These are phyloP conservation scores for Tetrao urogallus DNA, from an alignment of 2,113 vertebrate species.

Conservation along the genomic window DNA sequence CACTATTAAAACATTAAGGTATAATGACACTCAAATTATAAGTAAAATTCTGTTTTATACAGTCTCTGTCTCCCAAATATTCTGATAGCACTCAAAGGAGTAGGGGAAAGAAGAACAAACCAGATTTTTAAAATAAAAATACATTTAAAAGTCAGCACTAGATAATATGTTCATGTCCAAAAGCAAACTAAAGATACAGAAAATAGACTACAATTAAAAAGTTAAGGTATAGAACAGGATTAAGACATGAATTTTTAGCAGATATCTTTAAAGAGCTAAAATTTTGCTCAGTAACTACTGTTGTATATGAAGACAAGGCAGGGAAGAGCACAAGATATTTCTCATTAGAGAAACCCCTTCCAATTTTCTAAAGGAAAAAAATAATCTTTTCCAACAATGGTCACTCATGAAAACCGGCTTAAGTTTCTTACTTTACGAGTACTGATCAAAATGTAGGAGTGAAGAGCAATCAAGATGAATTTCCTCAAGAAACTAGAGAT, in stretches of 20 bases:
- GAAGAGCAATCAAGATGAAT: conserved; percentile 20
- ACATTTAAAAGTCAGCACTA: neutral
- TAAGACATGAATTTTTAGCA: neutral
- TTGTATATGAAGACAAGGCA: neutral
- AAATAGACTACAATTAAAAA: neutral
- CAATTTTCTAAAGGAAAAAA: neutral
- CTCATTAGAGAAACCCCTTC: neutral
- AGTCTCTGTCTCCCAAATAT: neutral
- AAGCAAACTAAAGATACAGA: neutral
- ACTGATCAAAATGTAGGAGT: neutral
- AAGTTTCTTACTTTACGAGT: neutral
- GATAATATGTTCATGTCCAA: neutral
- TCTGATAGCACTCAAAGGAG: neutral
- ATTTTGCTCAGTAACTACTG: neutral
- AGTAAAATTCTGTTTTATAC: neutral
- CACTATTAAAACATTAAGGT: neutral
- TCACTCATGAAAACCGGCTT: neutral
- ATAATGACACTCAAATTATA: neutral
- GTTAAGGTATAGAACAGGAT: neutral
- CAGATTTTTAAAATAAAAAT: neutral
- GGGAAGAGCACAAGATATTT: neutral
- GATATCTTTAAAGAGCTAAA: neutral
- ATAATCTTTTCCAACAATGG: neutral
- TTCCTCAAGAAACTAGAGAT: conserved; percentile 66
- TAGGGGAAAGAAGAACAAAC: neutral